Conservation (phyloP, 2,113 vertebrate genomes). For the Solea solea region DNA sequence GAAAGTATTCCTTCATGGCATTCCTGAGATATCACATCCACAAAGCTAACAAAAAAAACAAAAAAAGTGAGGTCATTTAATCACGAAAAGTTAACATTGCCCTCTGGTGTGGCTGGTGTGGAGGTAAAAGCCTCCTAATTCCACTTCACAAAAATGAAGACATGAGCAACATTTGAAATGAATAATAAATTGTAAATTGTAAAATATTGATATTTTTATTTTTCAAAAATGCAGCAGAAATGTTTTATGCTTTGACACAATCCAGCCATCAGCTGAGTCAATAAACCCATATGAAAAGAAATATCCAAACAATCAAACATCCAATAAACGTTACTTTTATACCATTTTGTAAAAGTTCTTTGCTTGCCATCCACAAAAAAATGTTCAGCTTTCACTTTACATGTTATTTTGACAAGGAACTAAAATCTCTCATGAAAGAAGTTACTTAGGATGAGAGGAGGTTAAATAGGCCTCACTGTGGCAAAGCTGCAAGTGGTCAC, state of each 20-base stretch:
- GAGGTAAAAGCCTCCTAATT: too few relatives aligned
- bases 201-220: conserved; percentile 98
- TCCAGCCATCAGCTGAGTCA: conserved; percentile 92
- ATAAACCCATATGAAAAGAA: conserved; percentile 87
- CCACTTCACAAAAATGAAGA: conserved; percentile 6
- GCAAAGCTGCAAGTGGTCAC: conserved; percentile 64
- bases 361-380: conserved; percentile 60
- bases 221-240: conserved; percentile 94
- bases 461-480: conserved; percentile 74
- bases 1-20: background rate
- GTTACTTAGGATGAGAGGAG: conserved; percentile 71
- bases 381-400: conserved; percentile 65
- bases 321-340: conserved; percentile 62
- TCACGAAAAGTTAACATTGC: too few relatives aligned
- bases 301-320: conserved; percentile 63
- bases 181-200: conserved; percentile 61
- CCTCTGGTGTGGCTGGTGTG: too few relatives aligned
- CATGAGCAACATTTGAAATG: conserved; percentile 62
- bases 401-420: conserved; percentile 60
- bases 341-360: conserved; percentile 68
- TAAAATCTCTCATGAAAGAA: conserved; percentile 63
- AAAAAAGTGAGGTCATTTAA: too few relatives aligned
- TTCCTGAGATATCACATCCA: too few relatives aligned
- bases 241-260: conserved; percentile 94
- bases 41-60: background rate